Percentiles rank a stretch among this genome's conserved stretches.
These are phyloP conservation scores for Sylvilagus bachmani DNA, from an alignment of 2,113 vertebrate genomes.

Conservation along the genomic window DNA sequence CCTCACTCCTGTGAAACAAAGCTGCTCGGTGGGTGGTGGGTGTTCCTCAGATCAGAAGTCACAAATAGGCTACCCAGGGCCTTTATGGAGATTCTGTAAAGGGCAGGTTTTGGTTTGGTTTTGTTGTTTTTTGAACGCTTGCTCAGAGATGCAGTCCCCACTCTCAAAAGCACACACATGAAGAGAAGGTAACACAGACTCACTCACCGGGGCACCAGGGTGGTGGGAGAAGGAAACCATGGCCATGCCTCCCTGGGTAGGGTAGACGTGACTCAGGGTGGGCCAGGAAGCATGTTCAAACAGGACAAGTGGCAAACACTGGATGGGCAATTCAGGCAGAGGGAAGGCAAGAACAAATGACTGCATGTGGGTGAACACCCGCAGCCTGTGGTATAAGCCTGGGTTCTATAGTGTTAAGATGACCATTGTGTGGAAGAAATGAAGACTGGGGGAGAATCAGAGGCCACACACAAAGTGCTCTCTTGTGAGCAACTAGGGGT, in stretches of 20 bases:
- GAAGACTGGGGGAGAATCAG: not conserved
- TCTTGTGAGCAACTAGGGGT: not conserved
- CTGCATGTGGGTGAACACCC: not conserved
- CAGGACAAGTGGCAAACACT: not conserved
- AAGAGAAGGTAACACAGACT: not conserved
- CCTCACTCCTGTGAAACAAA: not conserved
- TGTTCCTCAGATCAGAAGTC: not conserved
- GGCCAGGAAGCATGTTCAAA: not conserved
- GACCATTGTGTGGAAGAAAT: not conserved
- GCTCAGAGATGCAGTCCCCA: not conserved
- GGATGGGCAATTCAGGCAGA: not conserved
- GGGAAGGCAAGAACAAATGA: not conserved
- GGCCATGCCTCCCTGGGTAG: no score
- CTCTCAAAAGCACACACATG: not conserved
- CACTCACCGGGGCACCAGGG: rapidly evolving
- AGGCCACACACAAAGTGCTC: not conserved
- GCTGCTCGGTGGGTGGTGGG: not conserved
- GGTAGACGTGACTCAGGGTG: not conserved
- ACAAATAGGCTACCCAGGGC: not conserved
- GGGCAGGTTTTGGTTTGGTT: not conserved
- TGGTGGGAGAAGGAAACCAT: not conserved
- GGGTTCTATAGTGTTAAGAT: rapidly evolving
- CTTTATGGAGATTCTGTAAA: not conserved
- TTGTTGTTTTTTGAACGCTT: not conserved
- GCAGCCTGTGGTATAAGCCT: not conserved